Percentiles rank a stretch among this genome's conserved stretches.
These are phyloP conservation scores for Acanthosepion lycidas DNA, from an alignment of 2,888 invertebrate species.

Conservation along the genomic window DNA sequence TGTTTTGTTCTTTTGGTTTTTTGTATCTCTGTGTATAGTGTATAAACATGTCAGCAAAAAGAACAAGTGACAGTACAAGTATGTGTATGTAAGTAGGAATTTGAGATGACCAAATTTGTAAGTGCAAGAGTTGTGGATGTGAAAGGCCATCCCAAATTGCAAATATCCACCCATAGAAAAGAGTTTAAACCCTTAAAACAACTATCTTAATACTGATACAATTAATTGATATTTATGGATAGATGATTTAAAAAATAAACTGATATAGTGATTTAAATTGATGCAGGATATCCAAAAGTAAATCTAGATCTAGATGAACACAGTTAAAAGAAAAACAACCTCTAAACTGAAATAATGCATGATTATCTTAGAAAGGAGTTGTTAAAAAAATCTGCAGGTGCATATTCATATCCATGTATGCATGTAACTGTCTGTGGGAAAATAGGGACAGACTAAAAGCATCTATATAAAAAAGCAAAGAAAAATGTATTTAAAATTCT, in stretches of 20 bases:
- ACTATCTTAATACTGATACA: background rate
- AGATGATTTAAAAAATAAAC: background rate
- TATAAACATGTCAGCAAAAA: background rate
- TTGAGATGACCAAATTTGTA: background rate
- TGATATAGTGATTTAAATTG: background rate
- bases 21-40: background rate
- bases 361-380: too few species aligned
- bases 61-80: background rate
- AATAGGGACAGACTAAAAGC: too few species aligned
- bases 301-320: background rate
- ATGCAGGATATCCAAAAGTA: background rate
- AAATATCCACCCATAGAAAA: background rate
- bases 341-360: background rate
- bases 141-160: background rate
- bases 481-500: too few species aligned
- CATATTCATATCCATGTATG: background rate
- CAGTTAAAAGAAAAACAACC: background rate
- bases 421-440: background rate
- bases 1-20: background rate
- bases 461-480: too few species aligned
- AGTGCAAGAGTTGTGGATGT: background rate
- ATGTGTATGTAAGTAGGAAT: background rate
- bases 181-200: too few species aligned
- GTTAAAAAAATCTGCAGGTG: background rate
- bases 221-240: background rate